Conservation (phyloP, 2,888 invertebrate genomes). For the Acleris literana region DNA sequence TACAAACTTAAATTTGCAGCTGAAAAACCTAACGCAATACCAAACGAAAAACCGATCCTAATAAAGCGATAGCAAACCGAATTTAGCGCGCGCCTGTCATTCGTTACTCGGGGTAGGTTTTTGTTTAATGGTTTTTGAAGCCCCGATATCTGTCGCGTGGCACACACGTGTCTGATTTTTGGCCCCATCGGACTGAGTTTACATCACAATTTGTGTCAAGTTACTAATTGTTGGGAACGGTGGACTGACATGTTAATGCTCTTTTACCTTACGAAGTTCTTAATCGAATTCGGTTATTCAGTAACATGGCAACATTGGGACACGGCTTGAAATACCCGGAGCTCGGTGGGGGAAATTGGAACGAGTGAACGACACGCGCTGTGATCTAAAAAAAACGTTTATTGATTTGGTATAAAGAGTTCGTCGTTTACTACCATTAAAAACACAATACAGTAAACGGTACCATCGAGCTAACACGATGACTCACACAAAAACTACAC, state of each 20-base stretch:
- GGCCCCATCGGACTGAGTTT: constrained; percentile 57
- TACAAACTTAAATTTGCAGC: constrained; percentile 8
- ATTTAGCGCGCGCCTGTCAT: neutral
- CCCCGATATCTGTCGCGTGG: constrained; percentile 56
- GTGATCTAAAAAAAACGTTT: no score
- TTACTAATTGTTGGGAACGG: constrained; percentile 67
- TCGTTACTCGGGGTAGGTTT: constrained; percentile 13
- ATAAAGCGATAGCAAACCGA: neutral
- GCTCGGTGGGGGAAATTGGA: no score
- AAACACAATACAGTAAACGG: no score
- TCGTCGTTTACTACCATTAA: no score
- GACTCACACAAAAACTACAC: no score
- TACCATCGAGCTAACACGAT: no score
- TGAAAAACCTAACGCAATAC: neutral
- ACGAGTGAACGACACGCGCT: no score
- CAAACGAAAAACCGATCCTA: neutral
- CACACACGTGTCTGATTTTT: constrained; percentile 58
- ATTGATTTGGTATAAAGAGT: no score
- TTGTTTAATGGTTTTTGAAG: constrained; percentile 7
- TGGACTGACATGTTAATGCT: constrained; percentile 44
- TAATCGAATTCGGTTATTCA: no score
- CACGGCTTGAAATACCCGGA: no score
- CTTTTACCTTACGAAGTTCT: constrained; percentile 18
- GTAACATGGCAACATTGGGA: no score
- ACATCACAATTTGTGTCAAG: constrained; percentile 71